A percentile compares a stretch with the other conserved stretches of the same genome.
Evolutionary conservation across 2,113 vertebrate species (phyloP).

Genomic region (Trematocara variabile): DNA sequence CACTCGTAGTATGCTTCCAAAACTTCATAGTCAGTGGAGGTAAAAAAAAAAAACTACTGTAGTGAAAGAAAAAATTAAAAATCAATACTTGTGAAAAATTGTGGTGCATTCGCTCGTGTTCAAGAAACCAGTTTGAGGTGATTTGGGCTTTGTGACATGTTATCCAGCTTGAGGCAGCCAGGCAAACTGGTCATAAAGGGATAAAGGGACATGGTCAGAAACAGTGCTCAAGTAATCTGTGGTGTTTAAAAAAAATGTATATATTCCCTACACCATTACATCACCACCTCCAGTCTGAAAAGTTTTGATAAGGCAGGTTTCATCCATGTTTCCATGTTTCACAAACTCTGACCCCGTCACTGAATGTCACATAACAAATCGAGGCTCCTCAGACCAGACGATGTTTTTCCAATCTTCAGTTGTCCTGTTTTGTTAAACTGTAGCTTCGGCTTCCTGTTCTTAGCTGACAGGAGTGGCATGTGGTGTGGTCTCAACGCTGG

Average conservation of each 20-base stretch:
- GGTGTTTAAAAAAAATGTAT: neutral
- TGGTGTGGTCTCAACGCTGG: neutral
- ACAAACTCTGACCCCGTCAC: neutral
- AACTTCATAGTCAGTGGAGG: neutral
- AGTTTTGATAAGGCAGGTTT: neutral
- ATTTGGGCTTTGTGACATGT: neutral
- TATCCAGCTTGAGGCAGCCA: neutral
- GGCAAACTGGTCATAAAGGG: neutral
- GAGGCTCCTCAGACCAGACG: neutral
- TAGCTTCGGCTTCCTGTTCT: neutral
- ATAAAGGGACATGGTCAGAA: neutral
- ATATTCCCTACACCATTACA: neutral
- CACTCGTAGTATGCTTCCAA: neutral
- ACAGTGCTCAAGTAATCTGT: neutral
- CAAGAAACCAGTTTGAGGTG: neutral
- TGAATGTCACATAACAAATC: neutral
- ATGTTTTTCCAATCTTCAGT: neutral
- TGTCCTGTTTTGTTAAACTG: neutral
- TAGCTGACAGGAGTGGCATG: neutral
- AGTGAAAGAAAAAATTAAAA: neutral
- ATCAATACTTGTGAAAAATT: neutral
- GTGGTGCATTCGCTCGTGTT: neutral
- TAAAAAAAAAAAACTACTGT: rapidly evolving
- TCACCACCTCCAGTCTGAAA: neutral
- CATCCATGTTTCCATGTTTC: neutral